Evolutionary conservation across 2,888 invertebrate genomes (phyloP).

Genomic region (Serrognathus titanus): DNA sequence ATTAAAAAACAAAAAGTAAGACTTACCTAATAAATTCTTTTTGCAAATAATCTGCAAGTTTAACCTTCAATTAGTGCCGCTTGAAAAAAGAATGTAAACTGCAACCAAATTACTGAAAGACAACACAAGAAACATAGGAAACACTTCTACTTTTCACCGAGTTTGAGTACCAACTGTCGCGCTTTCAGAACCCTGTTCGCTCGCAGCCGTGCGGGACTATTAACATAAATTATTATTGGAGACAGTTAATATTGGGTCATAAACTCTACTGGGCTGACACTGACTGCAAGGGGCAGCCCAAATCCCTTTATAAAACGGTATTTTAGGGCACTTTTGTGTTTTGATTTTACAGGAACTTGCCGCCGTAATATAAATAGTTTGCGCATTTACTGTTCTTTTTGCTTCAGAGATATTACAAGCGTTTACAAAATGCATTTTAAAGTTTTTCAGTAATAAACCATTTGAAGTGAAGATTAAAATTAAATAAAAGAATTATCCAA

Average conservation of each 20-base stretch:
- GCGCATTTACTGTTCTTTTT: too few relatives aligned
- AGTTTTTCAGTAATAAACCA: too few relatives aligned
- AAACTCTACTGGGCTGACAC: constrained; percentile 43
- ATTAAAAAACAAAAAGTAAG: too few relatives aligned
- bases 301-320: constrained; percentile 3
- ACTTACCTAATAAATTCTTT: too few relatives aligned
- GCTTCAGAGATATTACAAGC: too few relatives aligned
- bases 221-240: constrained; percentile 60
- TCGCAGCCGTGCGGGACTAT: constrained; percentile 42
- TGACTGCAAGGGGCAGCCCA: constrained; percentile 27
- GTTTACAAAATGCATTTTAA: too few relatives aligned
- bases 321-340: not conserved
- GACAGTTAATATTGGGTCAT: constrained; percentile 57
- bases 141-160: constrained; percentile 43
- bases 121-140: not conserved
- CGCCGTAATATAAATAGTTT: too few relatives aligned
- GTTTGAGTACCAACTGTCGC: constrained; percentile 47
- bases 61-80: too few relatives aligned
- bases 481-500: too few relatives aligned
- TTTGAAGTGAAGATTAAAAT: too few relatives aligned
- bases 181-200: constrained; percentile 38
- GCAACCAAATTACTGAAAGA: not conserved
- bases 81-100: too few relatives aligned
- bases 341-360: not conserved
- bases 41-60: too few relatives aligned